These are phyloP conservation scores for Caerostris extrusa DNA, from an alignment of 1,140 invertebrate species.

Conservation along the genomic window DNA sequence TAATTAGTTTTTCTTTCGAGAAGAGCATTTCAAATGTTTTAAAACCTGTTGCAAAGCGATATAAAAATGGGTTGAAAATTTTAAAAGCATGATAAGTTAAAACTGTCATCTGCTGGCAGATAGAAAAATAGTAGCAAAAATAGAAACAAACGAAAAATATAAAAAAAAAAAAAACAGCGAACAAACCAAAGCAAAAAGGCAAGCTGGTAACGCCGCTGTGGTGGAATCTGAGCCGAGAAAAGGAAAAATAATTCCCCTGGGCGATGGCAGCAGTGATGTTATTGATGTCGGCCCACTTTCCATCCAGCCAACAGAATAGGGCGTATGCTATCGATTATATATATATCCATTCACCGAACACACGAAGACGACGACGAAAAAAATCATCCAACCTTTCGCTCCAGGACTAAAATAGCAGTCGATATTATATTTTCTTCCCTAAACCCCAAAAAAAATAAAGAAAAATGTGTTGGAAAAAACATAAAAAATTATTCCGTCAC, in stretches of 20 bases:
- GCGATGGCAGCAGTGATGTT: slow-evolving; percentile 15
- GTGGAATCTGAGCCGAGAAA: slow-evolving; percentile 21
- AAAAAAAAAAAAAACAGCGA: too few species aligned
- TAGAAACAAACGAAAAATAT: too few species aligned
- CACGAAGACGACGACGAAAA: neutral
- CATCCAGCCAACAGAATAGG: neutral
- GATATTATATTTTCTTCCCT: slow-evolving; percentile 63
- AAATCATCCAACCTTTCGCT: slow-evolving; percentile 29
- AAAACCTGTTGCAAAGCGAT: neutral
- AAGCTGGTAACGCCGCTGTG: neutral
- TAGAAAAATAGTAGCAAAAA: neutral
- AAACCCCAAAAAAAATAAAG: neutral
- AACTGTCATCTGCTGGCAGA: neutral
- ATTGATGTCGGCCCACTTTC: slow-evolving; percentile 47
- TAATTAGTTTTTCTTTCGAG: neutral
- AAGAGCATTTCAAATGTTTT: neutral
- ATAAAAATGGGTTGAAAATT: neutral
- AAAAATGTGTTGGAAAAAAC: neutral
- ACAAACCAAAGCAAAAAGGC: neutral
- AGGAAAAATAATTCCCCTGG: neutral
- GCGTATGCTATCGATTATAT: slow-evolving; percentile 61
- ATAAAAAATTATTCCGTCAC: neutral
- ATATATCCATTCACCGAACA: slow-evolving; percentile 11
- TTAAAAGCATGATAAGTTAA: neutral
- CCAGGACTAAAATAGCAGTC: slow-evolving; percentile 52